Conservation (phyloP, 1,140 invertebrate species). For the Augochlora pura region DNA sequence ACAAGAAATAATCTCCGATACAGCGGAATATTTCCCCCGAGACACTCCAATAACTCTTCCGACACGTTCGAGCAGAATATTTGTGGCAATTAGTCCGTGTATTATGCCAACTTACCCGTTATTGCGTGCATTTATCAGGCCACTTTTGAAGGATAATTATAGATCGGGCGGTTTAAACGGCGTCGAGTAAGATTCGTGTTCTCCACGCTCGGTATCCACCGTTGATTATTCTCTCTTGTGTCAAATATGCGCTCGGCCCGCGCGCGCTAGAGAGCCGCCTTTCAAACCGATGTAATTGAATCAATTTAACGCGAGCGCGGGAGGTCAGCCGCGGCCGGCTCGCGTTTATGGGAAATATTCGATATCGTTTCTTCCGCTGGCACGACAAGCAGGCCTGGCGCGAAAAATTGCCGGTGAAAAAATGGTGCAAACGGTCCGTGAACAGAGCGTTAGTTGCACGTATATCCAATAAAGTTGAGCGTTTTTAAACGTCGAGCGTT, state of each 20-base stretch:
- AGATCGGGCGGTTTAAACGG: constrained; percentile 33
- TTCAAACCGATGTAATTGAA: constrained; percentile 61
- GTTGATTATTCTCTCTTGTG: constrained; percentile 50
- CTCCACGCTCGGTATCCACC: constrained; percentile 15
- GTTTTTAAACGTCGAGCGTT: too few species aligned
- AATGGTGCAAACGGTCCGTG: not conserved
- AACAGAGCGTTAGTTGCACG: not conserved
- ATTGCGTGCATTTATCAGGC: constrained; percentile 31
- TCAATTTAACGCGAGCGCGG: constrained; percentile 46
- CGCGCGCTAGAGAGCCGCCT: too few species aligned
- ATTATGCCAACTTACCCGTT: constrained; percentile 32
- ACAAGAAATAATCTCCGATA: too few species aligned
- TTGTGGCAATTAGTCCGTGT: constrained; percentile 33
- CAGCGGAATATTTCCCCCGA: too few species aligned
- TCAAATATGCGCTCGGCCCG: constrained; percentile 52
- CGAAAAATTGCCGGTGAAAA: not conserved
- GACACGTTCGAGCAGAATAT: not conserved
- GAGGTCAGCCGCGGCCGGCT: not conserved
- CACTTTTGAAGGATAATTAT: constrained; percentile 52
- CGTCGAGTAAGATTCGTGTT: constrained; percentile 23
- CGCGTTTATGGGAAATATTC: constrained; percentile 32
- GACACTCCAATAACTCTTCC: too few species aligned
- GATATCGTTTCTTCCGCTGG: constrained; percentile 12
- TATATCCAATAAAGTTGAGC: not conserved
- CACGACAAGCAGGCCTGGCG: not conserved